Conservation (phyloP, 2,797 vertebrate species). For the Enteromius argenteus region DNA sequence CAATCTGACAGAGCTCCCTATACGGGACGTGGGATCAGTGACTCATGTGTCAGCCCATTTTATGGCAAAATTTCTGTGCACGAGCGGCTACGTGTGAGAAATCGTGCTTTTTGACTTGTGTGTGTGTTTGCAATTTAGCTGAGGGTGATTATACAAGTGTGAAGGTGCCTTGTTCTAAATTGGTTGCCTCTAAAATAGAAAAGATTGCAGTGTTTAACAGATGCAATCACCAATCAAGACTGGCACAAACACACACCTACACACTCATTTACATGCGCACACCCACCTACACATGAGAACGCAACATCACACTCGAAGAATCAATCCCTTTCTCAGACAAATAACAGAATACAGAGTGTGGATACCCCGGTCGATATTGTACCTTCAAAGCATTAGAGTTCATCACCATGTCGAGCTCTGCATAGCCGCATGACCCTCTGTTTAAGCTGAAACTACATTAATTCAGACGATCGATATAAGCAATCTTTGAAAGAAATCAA, state of each 20-base stretch:
- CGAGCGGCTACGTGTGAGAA: conserved; percentile 40
- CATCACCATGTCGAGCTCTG: conserved; percentile 80
- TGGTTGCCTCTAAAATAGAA: conserved; percentile 48
- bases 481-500: conserved; percentile 83
- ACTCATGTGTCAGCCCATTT: conserved; percentile 47
- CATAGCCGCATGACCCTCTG: conserved; percentile 75
- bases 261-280: conserved; percentile 46
- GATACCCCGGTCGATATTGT: conserved; percentile 79
- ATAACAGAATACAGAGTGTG: conserved; percentile 81
- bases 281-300: conserved; percentile 60
- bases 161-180: conserved; percentile 54
- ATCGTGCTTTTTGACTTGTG: conserved; percentile 25
- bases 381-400: conserved; percentile 82
- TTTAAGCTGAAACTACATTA: conserved; percentile 82
- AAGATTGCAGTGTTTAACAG: conserved; percentile 66
- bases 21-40: conserved; percentile 55
- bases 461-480: conserved; percentile 83
- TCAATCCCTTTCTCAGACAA: conserved; percentile 80
- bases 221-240: conserved; percentile 65
- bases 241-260: conserved; percentile 66
- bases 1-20: conserved; percentile 68
- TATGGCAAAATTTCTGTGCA: conserved; percentile 26
- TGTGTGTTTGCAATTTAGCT: conserved; percentile 40
- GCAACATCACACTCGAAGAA: conserved; percentile 66
- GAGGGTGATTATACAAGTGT: conserved; percentile 51